phyloP scores from a whole-genome alignment of 2,113 vertebrate genomes.

The Lepus timidus region DNA sequence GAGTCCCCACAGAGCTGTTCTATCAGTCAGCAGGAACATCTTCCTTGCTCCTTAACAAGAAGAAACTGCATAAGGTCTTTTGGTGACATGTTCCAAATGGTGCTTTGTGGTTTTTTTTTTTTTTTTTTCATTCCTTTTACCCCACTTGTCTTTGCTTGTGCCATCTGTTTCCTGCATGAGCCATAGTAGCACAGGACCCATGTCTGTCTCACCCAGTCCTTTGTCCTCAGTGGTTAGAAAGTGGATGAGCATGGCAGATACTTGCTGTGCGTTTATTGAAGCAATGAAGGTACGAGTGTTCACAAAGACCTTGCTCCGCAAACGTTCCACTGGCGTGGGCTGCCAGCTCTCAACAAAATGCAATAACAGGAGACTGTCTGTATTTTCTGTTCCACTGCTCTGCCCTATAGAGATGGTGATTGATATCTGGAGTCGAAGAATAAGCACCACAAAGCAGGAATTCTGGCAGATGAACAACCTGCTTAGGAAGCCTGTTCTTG shows the following conservation, averaged over 20 bases:
- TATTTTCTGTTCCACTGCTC: constrained; percentile 74
- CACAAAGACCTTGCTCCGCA: constrained; percentile 22
- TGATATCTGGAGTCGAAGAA: constrained; percentile 39
- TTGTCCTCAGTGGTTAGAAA: background rate
- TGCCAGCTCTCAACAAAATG: constrained; percentile 47
- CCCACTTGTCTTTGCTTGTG: background rate
- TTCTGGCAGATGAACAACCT: constrained; percentile 64
- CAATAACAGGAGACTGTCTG: constrained; percentile 59
- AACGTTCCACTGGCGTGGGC: constrained; percentile 33
- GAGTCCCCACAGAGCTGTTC: background rate
- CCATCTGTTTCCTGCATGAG: background rate
- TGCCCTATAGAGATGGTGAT: constrained; percentile 57
- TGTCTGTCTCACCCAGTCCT: background rate
- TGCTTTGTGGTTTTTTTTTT: background rate
- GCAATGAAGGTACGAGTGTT: background rate
- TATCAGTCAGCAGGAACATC: background rate
- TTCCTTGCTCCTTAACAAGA: background rate
- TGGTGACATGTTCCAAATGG: background rate
- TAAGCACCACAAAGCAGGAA: background rate
- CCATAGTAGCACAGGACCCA: background rate
- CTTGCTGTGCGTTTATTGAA: background rate
- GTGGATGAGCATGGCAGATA: background rate
- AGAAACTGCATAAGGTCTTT: background rate
- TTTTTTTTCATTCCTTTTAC: background rate
- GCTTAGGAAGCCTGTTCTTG: constrained; percentile 66